These are phyloP conservation scores for Acheta domesticus DNA, from an alignment of 2,888 invertebrate species.

Conservation along the genomic window DNA sequence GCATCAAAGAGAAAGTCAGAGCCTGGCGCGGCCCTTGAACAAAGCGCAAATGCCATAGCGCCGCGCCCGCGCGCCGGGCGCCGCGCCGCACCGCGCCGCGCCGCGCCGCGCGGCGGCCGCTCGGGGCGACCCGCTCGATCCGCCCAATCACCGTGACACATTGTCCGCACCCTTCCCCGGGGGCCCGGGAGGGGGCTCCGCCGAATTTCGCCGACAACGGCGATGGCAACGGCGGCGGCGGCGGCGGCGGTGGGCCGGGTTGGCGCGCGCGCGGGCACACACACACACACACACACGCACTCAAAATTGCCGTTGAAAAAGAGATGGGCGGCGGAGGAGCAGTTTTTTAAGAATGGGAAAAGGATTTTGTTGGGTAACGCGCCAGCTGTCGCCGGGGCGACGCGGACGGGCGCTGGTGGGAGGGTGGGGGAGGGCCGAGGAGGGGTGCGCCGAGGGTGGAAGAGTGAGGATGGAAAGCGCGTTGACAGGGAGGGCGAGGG, in stretches of 20 bases:
- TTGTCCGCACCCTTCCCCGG: background rate
- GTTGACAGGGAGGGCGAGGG: background rate
- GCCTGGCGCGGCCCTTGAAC: background rate
- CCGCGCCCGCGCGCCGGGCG: background rate
- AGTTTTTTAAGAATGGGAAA: conserved; percentile 3
- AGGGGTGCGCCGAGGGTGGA: background rate
- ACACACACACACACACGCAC: background rate
- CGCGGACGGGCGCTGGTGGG: background rate
- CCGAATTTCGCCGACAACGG: conserved; percentile 1
- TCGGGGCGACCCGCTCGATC: background rate
- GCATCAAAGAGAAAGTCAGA: background rate
- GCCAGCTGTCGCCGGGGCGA: background rate
- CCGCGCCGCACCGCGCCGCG: background rate
- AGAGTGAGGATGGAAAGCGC: background rate
- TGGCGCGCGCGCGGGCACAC: too few relatives aligned
- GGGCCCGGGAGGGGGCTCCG: background rate
- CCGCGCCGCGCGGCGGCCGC: background rate
- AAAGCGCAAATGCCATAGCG: background rate
- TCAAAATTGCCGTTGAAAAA: background rate
- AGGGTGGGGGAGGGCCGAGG: background rate
- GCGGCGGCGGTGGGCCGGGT: background rate
- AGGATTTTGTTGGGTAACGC: conserved; percentile 18
- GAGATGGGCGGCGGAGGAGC: background rate
- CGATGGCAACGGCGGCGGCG: background rate
- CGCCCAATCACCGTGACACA: conserved; percentile 18